Base-by-base conservation (phyloP, 2,888 invertebrate genomes). In the Microctonus brassicae region DNA sequence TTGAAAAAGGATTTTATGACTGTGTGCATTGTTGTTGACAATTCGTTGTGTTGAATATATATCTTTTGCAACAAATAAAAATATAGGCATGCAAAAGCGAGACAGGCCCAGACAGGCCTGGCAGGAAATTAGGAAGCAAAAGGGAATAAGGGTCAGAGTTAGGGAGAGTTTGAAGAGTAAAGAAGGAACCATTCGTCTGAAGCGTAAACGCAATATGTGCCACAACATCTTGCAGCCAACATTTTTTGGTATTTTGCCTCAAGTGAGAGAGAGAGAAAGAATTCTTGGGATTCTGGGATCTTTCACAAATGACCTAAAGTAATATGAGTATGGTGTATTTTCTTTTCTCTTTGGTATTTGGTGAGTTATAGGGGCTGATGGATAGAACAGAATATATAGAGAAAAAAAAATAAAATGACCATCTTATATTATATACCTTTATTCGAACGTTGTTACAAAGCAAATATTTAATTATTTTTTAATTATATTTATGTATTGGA, bases 141-240 rank as follows among this genome's bases (percentile, higher is more conserved):
- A 61, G 39, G 34, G 22, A 69, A 26, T 52, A 60, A 67, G 61
- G 34, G 34, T 29, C 24, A 39, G 55, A 72, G 73, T 65, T 69
- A 71, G 62, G 36, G 47, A 68, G 65, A 68, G 73, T 67, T 42
- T 72, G 69, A n/a, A 69, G 74, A 64, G 72, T 72, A 67, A 67
- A 64, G 69, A 69, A 68, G 72, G 34, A 60, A 70, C 61, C 66
- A 71, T 70, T 70, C 73, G 66, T 68, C 62, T 71, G 26, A 33
- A 64, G 29, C 22, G 69, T 65, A 61, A 71, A 62, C 66, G 71
- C 71, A 71, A 67, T 71, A 67, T 71, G 71, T 71, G 71, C 58
- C 60, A 67, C 66, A 67, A 66, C 66, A 71, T 61, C 65, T 65
- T 65, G 65, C 36, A 65, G 65, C 52, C 53, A 65, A 65, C 55